Base-by-base conservation (phyloP, 2,888 invertebrate species). In the Eupithecia dodoneata region DNA sequence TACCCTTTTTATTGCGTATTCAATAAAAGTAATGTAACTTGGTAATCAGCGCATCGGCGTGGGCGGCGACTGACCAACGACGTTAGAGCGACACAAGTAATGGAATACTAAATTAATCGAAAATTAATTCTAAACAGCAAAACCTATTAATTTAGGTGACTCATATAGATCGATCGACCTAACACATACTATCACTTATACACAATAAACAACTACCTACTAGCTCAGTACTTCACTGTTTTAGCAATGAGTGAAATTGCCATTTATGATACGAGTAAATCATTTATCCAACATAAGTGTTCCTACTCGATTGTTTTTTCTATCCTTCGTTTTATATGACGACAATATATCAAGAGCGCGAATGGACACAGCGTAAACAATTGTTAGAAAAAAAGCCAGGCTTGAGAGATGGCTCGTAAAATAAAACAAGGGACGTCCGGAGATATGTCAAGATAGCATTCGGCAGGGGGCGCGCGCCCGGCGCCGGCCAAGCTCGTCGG, bases 391-490 rank as follows among this genome's bases (percentile, higher is more conserved):
- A 91, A 90, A 86, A 88, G 83, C 79, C 81, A 79, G 86, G 86
- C 86, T 88, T 90, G 92, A 91, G 93, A 93, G 91, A 93, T 92
- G 90, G 93, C 92, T 94, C 94, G 90, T 95, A 95, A 95, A 94
- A 93, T 94, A 93, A 94, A 94, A 93, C 93, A 93, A 93, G 94
- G 93, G 92, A 90, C 92, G 93, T 93, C 93, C 93, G 92, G 93
- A 94, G 94, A 95, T 95, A 91, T 92, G 94, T 94, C 94, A 93
- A 95, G 94, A 95, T 95, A 95, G 92, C 86, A 88, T 91, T 89
- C 93, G 90, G 90, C 92, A 91, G 92, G 92, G 92, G 92, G 92
- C 87, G 87, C 85, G 84, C 77, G 88, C 86, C 87, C 86, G 90
- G 92, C 92, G 92, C 91, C 93, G 91, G 87, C 84, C 88, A 85